Evolutionary conservation across 2,113 vertebrate genomes (phyloP).

Genomic region (Cairina moschata): DNA sequence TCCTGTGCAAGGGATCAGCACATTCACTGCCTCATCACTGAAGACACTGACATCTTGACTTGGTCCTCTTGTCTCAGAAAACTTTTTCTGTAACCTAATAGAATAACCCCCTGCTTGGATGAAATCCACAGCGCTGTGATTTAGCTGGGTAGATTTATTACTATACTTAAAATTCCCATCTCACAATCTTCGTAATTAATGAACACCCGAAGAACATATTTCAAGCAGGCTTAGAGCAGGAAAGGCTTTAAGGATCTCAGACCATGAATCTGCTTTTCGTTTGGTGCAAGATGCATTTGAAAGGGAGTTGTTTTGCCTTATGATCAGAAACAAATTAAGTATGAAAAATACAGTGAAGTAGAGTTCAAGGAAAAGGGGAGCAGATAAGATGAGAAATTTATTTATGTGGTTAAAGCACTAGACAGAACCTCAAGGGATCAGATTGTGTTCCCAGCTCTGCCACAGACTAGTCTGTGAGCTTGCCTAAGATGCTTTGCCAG

Average conservation of each 20-base stretch:
- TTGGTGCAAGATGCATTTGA: not conserved
- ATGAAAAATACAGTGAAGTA: not conserved
- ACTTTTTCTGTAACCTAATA: not conserved
- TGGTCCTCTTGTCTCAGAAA: not conserved
- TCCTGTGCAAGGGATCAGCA: not conserved
- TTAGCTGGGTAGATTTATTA: not conserved
- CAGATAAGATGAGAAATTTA: not conserved
- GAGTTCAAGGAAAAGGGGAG: not conserved
- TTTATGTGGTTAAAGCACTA: not conserved
- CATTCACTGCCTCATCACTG: not conserved
- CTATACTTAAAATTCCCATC: not conserved
- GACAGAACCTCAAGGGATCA: not conserved
- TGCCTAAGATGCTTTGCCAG: not conserved
- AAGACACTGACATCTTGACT: not conserved
- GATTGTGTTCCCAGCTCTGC: not conserved
- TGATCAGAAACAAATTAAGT: not conserved
- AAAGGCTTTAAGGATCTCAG: not conserved
- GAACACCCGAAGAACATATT: not conserved
- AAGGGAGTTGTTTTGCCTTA: not conserved
- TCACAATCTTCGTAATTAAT: slow-evolving; percentile 10
- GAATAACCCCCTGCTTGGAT: not conserved
- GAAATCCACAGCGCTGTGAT: not conserved
- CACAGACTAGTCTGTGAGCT: not conserved
- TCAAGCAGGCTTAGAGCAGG: not conserved
- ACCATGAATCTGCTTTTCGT: not conserved